Percentiles rank a stretch among this genome's conserved stretches.
Conservation (phyloP, 1,140 invertebrate species). For the Drepana arcuata region DNA sequence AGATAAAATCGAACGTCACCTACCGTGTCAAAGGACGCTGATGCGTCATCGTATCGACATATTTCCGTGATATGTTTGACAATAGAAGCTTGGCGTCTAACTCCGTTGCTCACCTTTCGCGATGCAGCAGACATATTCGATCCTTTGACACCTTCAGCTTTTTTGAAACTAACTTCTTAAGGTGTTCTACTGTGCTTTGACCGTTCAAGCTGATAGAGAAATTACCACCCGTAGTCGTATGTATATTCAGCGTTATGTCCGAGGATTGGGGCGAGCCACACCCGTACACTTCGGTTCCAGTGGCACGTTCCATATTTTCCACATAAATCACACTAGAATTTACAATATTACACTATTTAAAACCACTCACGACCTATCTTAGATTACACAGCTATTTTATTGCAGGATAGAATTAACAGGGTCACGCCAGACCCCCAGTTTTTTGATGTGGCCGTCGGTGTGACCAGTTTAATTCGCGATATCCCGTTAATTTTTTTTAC, state of each 20-base stretch:
- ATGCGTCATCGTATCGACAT: constrained; percentile 70
- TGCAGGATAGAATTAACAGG: constrained; percentile 67
- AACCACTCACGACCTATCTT: constrained; percentile 51
- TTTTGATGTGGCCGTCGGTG: constrained; percentile 68
- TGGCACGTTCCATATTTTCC: constrained; percentile 65
- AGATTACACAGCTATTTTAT: constrained; percentile 69
- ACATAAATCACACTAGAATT: constrained; percentile 64
- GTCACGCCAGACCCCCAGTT: constrained; percentile 68
- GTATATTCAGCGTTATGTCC: constrained; percentile 85
- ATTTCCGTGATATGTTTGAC: constrained; percentile 70
- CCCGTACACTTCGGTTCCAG: constrained; percentile 72
- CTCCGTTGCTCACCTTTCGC: constrained; percentile 84
- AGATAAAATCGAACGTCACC: constrained; percentile 47
- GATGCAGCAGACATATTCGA: constrained; percentile 90
- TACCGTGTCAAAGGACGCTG: constrained; percentile 54
- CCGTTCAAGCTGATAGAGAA: constrained; percentile 86
- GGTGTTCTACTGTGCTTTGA: constrained; percentile 86
- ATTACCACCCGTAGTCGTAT: constrained; percentile 91
- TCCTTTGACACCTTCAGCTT: constrained; percentile 92
- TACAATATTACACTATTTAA: constrained; percentile 39
- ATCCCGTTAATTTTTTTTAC: constrained; percentile 66
- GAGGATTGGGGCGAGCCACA: constrained; percentile 77
- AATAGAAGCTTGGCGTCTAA: constrained; percentile 65
- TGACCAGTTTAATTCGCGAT: constrained; percentile 63
- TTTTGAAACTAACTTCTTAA: constrained; percentile 94